Evolutionary conservation across 2,113 vertebrate species (phyloP).

Genomic region (Gymnarchus niloticus): DNA sequence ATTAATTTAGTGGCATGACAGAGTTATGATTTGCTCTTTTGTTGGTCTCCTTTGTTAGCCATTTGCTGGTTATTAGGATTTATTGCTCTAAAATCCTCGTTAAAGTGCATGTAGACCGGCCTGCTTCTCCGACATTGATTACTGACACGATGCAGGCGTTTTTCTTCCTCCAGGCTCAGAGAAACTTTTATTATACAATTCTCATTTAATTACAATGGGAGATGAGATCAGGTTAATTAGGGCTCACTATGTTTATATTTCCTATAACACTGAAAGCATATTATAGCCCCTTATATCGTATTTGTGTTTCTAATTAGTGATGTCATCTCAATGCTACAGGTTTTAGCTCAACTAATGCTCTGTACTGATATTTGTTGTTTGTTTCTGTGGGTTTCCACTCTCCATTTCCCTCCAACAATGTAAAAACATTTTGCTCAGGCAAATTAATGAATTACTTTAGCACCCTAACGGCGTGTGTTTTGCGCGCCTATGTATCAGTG

Average conservation of each 20-base stretch:
- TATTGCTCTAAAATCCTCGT: background rate
- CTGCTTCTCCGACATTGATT: background rate
- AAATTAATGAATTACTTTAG: background rate
- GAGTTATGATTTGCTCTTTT: constrained; percentile 7
- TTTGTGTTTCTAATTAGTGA: background rate
- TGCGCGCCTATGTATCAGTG: background rate
- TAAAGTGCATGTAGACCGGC: background rate
- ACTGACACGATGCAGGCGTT: background rate
- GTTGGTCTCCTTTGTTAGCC: background rate
- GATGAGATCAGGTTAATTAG: background rate
- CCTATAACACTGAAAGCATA: background rate
- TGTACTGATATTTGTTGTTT: background rate
- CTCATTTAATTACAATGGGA: background rate
- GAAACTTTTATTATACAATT: background rate
- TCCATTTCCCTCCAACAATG: background rate
- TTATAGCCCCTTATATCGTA: background rate
- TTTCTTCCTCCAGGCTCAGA: background rate
- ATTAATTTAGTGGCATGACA: constrained; percentile 1
- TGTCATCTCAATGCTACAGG: background rate
- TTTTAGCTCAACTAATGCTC: background rate
- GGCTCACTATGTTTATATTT: background rate
- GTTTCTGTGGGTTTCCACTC: background rate
- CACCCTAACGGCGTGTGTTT: no score
- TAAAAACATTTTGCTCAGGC: background rate
- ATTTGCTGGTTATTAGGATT: constrained; percentile 3